phyloP scores from a whole-genome alignment of 2,797 vertebrate genomes.

The Gadopsis marmoratus region DNA sequence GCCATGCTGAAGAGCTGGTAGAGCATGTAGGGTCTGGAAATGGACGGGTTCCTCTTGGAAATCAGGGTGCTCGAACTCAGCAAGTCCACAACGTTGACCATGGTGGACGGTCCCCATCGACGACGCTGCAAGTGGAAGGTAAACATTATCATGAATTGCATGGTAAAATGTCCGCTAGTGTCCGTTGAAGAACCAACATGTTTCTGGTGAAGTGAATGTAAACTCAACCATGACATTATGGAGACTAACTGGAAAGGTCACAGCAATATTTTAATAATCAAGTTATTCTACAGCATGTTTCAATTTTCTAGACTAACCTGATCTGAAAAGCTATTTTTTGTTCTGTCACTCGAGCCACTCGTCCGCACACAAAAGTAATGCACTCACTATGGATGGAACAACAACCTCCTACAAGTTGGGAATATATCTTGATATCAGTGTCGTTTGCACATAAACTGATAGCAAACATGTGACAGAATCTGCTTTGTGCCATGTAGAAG shows the following conservation, averaged over 20 bases:
- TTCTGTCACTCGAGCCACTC: too few relatives aligned
- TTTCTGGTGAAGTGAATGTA: not conserved
- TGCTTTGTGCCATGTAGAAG: not conserved
- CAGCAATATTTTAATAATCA: too few relatives aligned
- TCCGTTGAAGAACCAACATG: not conserved
- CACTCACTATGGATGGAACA: not conserved
- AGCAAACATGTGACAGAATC: not conserved
- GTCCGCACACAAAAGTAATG: not conserved
- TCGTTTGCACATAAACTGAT: not conserved
- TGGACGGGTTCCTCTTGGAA: constrained; percentile 73
- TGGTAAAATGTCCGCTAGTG: not conserved
- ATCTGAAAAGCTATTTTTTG: too few relatives aligned
- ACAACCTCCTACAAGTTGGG: not conserved
- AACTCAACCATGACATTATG: not conserved
- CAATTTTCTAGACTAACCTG: not conserved
- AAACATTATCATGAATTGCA: not conserved
- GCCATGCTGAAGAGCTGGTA: constrained; percentile 75
- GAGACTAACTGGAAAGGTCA: not conserved
- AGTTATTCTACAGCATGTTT: not conserved
- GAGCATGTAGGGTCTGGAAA: constrained; percentile 77
- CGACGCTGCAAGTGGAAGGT: constrained; percentile 53
- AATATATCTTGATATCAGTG: not conserved
- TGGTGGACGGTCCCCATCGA: constrained; percentile 82
- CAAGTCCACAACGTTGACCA: constrained; percentile 79
- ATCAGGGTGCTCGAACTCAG: constrained; percentile 59